Conservation (phyloP, 2,797 vertebrate species). For the Hoplostethus atlanticus region DNA sequence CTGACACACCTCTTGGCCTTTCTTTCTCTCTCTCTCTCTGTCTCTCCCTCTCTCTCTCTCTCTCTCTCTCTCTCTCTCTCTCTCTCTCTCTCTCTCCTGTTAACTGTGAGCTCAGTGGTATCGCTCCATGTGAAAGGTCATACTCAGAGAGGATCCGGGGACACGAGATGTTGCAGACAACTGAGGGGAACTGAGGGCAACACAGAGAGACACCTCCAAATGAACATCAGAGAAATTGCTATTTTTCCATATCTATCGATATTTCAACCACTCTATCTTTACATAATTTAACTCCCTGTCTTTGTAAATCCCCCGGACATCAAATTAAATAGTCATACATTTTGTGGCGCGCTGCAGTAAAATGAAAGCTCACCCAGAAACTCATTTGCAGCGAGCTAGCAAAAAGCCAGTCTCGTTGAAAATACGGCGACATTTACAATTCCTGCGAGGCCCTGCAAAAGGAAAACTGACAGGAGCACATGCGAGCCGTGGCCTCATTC, state of each 20-base stretch:
- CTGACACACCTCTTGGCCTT: conserved; percentile 26
- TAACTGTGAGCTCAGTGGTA: background rate
- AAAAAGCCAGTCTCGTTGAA: conserved; percentile 51
- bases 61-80: background rate
- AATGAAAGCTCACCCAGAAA: conserved; percentile 32
- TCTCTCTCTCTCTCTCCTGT: background rate
- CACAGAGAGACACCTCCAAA: background rate
- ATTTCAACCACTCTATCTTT: conserved; percentile 10
- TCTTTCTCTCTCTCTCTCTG: background rate
- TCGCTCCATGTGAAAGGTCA: conserved; percentile 15
- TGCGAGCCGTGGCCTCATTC: conserved; percentile 38
- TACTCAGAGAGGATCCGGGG: background rate
- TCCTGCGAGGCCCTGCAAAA: conserved; percentile 55
- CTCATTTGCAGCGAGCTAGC: conserved; percentile 37
- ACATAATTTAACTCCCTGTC: conserved; percentile 26
- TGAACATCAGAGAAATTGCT: background rate
- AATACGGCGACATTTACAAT: conserved; percentile 63
- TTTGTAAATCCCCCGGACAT: conserved; percentile 34
- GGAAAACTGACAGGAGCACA: conserved; percentile 37
- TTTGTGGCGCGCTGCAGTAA: conserved; percentile 37
- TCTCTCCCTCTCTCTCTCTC: conserved; percentile 7
- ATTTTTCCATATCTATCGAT: background rate
- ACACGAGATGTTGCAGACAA: conserved; percentile 15
- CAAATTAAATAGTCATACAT: conserved; percentile 35
- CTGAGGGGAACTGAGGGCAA: background rate